Evolutionary conservation across 2,113 vertebrate genomes (phyloP).

Genomic region (Melospiza melodia): DNA sequence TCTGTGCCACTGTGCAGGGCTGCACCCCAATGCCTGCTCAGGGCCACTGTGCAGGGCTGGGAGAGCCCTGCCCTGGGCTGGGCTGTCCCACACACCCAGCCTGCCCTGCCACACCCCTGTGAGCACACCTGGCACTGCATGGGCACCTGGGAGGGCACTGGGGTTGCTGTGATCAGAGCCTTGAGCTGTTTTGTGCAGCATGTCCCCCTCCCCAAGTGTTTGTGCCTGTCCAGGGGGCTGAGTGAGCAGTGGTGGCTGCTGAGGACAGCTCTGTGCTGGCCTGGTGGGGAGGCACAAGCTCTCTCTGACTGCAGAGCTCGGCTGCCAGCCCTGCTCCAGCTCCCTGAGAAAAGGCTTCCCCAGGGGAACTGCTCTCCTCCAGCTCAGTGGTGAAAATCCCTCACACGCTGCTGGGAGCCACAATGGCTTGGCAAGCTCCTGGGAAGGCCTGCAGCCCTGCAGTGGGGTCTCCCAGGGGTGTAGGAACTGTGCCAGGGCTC

Average conservation of each 20-base stretch:
- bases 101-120: background rate
- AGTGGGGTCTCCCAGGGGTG: background rate
- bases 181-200: fast-evolving
- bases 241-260: background rate
- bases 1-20: background rate
- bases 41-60: fast-evolving
- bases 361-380: background rate
- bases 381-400: background rate
- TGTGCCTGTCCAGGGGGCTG: background rate
- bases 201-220: background rate
- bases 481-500: background rate
- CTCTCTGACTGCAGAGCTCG: background rate
- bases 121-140: background rate
- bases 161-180: background rate
- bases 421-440: background rate
- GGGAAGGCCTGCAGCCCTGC: background rate
- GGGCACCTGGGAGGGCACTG: background rate
- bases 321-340: background rate
- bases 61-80: fast-evolving
- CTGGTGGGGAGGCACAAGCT: background rate
- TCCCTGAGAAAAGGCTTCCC: background rate
- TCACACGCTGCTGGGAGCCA: background rate
- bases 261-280: background rate
- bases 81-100: background rate
- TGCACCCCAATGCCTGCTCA: background rate